Conservation (phyloP, 2,797 vertebrate species). For the Coreius guichenoti region DNA sequence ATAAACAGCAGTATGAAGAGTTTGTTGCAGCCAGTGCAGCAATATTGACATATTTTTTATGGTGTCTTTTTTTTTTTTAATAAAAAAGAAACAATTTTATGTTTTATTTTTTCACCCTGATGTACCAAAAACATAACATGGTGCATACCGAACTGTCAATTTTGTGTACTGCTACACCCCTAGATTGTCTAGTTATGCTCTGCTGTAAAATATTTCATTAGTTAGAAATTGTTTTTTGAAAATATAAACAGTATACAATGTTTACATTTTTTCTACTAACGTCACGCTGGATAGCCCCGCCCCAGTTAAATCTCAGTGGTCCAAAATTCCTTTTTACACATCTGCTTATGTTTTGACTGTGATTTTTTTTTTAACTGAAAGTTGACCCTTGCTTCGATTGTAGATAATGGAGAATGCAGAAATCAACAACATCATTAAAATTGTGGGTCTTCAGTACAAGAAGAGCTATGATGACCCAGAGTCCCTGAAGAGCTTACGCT, state of each 20-base stretch:
- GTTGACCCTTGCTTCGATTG: background rate
- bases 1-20: too few relatives aligned
- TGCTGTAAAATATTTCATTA: background rate
- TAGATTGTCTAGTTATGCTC: too few relatives aligned
- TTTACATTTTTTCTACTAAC: too few relatives aligned
- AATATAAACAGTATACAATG: background rate
- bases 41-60: too few relatives aligned
- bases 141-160: too few relatives aligned
- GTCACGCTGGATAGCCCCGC: background rate
- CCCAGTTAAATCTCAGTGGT: background rate
- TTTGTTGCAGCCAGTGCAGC: too few relatives aligned
- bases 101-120: too few relatives aligned
- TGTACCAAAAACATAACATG: too few relatives aligned
- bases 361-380: background rate
- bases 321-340: background rate
- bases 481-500: conserved; percentile 86
- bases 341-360: background rate
- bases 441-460: conserved; percentile 90
- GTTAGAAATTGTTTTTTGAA: background rate
- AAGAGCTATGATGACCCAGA: conserved; percentile 92
- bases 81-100: too few relatives aligned
- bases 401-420: conserved; percentile 94
- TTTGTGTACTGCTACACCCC: too few relatives aligned
- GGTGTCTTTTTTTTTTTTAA: too few relatives aligned
- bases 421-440: conserved; percentile 94